These are phyloP conservation scores for Ceraclea dissimilis DNA, from an alignment of 2,888 invertebrate genomes.

Conservation along the genomic window DNA sequence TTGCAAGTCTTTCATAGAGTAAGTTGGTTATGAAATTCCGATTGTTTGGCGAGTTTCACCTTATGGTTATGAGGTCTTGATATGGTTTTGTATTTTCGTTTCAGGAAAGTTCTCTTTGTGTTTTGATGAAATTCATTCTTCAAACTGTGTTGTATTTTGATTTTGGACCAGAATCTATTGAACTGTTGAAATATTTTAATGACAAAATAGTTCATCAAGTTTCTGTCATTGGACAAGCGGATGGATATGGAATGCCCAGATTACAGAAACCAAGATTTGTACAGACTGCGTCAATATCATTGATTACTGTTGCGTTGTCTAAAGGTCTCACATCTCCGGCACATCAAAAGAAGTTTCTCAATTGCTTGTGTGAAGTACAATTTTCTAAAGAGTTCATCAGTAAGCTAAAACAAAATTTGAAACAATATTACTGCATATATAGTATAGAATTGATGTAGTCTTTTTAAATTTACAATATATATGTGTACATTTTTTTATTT, in stretches of 20 bases:
- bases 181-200: constrained; percentile 36
- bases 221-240: constrained; percentile 33
- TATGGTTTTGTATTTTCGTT: constrained; percentile 28
- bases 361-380: constrained; percentile 48
- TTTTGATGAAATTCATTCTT: constrained; percentile 52
- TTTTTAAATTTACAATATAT: too few species aligned
- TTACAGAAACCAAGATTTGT: constrained; percentile 50
- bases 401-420: constrained; percentile 3
- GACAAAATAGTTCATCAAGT: constrained; percentile 39
- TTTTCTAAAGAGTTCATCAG: constrained; percentile 50
- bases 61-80: too few species aligned
- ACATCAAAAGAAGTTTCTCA: constrained; percentile 57
- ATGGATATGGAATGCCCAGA: constrained; percentile 33
- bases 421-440: too few species aligned
- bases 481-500: constrained; percentile 28
- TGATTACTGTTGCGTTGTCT: constrained; percentile 55
- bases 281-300: constrained; percentile 48
- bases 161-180: constrained; percentile 41
- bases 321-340: constrained; percentile 55
- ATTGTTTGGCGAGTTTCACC: too few species aligned
- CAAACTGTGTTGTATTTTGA: constrained; percentile 43
- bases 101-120: constrained; percentile 57
- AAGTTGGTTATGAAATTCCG: constrained; percentile 29
- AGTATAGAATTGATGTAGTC: too few species aligned
- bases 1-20: constrained; percentile 65